phyloP scores from a whole-genome alignment of 2,113 vertebrate genomes.

The Camelus bactrianus region DNA sequence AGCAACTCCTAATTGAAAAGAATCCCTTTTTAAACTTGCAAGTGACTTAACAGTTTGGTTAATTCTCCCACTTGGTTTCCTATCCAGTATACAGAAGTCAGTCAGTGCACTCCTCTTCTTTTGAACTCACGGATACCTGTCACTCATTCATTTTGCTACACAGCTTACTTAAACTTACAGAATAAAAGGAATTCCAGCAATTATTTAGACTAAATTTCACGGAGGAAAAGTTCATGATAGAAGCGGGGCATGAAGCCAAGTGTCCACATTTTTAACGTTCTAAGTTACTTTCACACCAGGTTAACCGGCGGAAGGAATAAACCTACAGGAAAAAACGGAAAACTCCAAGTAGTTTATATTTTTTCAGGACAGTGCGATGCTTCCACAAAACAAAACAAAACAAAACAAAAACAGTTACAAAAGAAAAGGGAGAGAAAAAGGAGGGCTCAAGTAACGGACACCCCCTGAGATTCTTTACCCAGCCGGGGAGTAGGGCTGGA shows the following conservation, averaged over 20 bases:
- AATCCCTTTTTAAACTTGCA: not conserved
- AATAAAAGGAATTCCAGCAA: not conserved
- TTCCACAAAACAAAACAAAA: not conserved
- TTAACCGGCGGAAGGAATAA: not conserved
- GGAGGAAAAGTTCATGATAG: not conserved
- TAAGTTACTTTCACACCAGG: not conserved
- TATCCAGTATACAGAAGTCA: not conserved
- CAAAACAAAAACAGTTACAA: not conserved
- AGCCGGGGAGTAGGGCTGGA: not conserved
- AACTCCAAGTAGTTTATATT: not conserved
- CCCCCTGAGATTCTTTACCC: not conserved
- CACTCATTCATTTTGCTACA: not conserved
- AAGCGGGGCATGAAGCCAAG: not conserved
- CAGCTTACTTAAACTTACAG: not conserved
- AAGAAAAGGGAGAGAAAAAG: accelerated
- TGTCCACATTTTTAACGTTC: not conserved
- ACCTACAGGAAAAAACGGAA: not conserved
- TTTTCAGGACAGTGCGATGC: not conserved
- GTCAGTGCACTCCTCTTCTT: not conserved
- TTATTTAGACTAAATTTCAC: not conserved
- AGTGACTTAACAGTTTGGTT: not conserved
- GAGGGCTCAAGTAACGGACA: not conserved
- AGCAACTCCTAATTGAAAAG: not conserved
- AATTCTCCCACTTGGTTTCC: not conserved
- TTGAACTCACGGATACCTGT: not conserved